A percentile compares a stretch with the other conserved stretches of the same genome.
Evolutionary conservation across 2,113 vertebrate genomes (phyloP).

Genomic region (Thunnus thynnus): DNA sequence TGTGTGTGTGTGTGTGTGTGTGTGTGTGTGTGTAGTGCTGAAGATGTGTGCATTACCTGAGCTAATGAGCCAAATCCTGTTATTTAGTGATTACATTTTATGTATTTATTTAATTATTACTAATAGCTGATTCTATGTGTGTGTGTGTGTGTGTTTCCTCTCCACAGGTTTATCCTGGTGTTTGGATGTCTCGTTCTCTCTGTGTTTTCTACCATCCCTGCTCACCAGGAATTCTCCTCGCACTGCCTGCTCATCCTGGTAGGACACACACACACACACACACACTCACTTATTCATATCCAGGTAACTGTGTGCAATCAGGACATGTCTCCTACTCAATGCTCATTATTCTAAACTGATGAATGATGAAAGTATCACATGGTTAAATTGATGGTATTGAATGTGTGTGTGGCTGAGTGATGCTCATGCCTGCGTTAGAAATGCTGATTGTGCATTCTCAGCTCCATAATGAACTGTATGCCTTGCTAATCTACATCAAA

Average conservation of each 20-base stretch:
- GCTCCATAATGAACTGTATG: background rate
- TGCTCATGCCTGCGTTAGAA: background rate
- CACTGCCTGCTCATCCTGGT: constrained; percentile 99
- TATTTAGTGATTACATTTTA: constrained; percentile 1
- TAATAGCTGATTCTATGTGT: background rate
- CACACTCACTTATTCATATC: background rate
- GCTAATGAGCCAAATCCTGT: constrained; percentile 8
- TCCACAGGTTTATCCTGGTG: constrained; percentile 97
- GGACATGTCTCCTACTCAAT: background rate
- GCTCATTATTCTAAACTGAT: background rate
- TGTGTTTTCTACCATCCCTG: constrained; percentile 98
- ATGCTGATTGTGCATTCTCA: constrained; percentile 17
- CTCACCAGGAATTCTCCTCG: constrained; percentile 93
- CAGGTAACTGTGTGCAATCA: background rate
- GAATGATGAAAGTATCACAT: constrained; percentile 6
- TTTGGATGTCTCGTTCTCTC: constrained; percentile 99
- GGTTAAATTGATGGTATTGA: background rate
- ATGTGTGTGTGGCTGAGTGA: background rate
- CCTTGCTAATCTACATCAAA: background rate
- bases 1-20: too few relatives aligned
- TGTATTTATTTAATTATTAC: background rate
- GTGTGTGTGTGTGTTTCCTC: constrained; percentile 32
- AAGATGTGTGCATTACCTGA: background rate
- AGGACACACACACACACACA: constrained; percentile 75
- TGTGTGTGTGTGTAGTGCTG: background rate